These are phyloP conservation scores for Cryptocephalus moraei DNA, from an alignment of 2,888 invertebrate genomes.

Conservation along the genomic window DNA sequence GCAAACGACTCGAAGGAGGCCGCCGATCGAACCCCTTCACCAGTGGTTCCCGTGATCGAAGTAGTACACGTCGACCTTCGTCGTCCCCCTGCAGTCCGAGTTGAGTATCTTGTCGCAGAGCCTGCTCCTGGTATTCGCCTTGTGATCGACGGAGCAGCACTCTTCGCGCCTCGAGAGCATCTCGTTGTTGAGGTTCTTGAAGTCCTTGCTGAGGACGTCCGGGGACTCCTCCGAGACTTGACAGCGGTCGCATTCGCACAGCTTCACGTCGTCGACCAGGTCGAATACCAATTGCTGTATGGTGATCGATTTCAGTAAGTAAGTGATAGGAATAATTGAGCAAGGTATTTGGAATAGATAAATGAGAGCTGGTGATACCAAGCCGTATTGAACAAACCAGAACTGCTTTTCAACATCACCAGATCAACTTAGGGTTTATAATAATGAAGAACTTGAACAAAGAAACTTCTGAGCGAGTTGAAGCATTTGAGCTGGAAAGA, in stretches of 20 bases:
- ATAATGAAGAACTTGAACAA: no score
- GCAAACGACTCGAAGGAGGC: neutral
- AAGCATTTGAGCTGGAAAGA: no score
- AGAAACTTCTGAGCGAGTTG: no score
- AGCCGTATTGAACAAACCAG: no score
- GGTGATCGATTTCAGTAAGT: no score
- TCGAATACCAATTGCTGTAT: conserved; percentile 34
- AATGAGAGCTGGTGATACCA: no score
- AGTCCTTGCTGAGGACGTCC: neutral
- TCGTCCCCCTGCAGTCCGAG: conserved; percentile 17
- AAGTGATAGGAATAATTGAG: no score
- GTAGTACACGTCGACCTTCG: conserved; percentile 52
- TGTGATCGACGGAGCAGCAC: neutral
- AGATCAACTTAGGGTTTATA: no score
- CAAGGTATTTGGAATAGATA: no score
- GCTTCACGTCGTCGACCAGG: conserved; percentile 28
- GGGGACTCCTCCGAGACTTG: neutral
- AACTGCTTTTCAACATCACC: no score
- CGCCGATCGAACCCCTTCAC: conserved; percentile 26
- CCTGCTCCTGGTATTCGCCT: neutral
- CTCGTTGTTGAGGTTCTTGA: neutral
- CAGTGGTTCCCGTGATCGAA: conserved; percentile 58
- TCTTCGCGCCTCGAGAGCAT: conserved; percentile 1
- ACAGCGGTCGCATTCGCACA: conserved; percentile 7
- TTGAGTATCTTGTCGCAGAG: conserved; percentile 5